Base-by-base conservation (phyloP, 2,888 invertebrate species). In the Ashinkailepas kermadecensis region DNA sequence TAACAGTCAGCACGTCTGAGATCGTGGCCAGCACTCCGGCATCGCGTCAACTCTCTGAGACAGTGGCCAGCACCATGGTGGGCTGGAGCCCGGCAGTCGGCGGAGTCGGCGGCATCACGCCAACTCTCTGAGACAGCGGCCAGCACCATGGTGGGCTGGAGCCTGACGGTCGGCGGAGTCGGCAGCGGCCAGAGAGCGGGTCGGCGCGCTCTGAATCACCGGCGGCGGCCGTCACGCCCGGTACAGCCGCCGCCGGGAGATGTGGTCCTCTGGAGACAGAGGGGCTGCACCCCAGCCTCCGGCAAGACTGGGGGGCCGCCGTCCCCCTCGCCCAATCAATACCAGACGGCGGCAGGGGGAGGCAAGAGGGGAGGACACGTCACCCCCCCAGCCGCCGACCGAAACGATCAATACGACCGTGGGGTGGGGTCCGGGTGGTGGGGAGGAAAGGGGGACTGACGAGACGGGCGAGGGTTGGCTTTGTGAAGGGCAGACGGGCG, bases 341-440 rank as follows among this genome's bases (percentile, higher is more conserved):
- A 74, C 18, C 74, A 54, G 74, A 74, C 74, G 74, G 74, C 74
- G 74, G 74, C 18, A 74, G 74, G 74, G 74, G 39, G 74, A 13
- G 74, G 70, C 70, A 15, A 54, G 54, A 15, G 74, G 23, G 54
- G 54, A 39, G 8, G 74, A 15, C 74, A 9, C 54, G 8, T 54
- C 74, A 7, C 74, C 74, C 39, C 70, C 74, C 74, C 54, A 39
- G 39, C 9, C 74, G 21, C 70, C 39, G 74, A 39, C 54, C 15
- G 21, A 74, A 39, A 54, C 74, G 74, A 74, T 74, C 74, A 74
- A 74, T 74, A 74, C 74, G 9, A 54, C 23, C 54, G 54, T 54
- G 74, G 54, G 74, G 74, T 74, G 74, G 74, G 74, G 74, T 54
- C 54, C 54, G 54, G 74, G 74, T 18, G 18, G 74, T 12, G 15